These are phyloP conservation scores for Pipistrellus kuhlii DNA, from an alignment of 2,797 vertebrate species.

Conservation along the genomic window DNA sequence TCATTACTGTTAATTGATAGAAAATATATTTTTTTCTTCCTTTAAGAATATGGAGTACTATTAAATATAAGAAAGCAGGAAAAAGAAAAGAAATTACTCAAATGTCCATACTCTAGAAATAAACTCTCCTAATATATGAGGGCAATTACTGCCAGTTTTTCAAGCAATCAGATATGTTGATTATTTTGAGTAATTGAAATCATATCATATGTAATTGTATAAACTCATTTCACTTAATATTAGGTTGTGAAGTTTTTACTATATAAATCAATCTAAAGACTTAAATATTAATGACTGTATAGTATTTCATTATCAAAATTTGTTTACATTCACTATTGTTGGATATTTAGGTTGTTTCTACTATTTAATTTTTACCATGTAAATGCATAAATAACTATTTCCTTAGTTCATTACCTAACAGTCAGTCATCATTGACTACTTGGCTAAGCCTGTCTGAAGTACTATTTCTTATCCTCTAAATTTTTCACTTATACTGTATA, in stretches of 20 bases:
- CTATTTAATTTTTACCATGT: neutral
- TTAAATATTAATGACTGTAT: neutral
- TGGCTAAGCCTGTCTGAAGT: neutral
- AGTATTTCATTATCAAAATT: neutral
- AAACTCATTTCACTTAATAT: neutral
- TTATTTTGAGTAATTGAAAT: neutral
- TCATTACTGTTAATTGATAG: neutral
- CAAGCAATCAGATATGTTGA: neutral
- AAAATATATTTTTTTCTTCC: neutral
- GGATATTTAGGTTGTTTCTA: neutral
- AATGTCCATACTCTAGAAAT: neutral
- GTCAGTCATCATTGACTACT: neutral
- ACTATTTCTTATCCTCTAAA: neutral
- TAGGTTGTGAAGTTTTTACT: neutral
- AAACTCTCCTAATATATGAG: neutral
- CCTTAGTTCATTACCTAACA: neutral
- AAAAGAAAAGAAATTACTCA: neutral
- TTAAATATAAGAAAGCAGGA: constrained; percentile 15
- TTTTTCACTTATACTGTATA: neutral
- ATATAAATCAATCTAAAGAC: neutral
- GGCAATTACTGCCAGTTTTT: neutral
- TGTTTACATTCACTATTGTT: neutral
- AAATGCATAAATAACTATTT: neutral
- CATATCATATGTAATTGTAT: neutral
- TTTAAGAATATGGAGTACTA: neutral